These are phyloP conservation scores for Cavia aperea DNA, from an alignment of 2,113 vertebrate genomes.

Conservation along the genomic window DNA sequence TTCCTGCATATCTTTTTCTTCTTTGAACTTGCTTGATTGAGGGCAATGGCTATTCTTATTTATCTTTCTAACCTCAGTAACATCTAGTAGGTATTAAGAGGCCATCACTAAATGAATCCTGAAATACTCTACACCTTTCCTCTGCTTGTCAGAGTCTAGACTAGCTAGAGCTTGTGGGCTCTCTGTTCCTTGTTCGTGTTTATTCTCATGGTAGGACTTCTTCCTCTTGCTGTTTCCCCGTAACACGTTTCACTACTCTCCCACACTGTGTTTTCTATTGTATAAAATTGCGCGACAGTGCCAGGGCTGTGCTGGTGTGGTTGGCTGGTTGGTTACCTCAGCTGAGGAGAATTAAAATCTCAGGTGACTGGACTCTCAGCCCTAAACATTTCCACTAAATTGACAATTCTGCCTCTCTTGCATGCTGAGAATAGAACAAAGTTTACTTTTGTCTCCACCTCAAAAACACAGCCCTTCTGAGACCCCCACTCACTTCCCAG, in stretches of 20 bases:
- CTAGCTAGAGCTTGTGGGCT: not conserved
- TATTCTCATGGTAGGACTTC: not conserved
- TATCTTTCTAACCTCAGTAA: not conserved
- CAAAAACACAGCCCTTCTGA: not conserved
- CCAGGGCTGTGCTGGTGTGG: not conserved
- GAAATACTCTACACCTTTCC: not conserved
- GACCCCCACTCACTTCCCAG: not conserved
- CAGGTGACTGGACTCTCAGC: not conserved
- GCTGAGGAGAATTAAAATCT: slow-evolving; percentile 22
- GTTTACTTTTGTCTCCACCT: slow-evolving; percentile 23
- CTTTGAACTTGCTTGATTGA: slow-evolving; percentile 6
- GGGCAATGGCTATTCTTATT: slow-evolving; percentile 24
- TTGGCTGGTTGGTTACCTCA: slow-evolving; percentile 10
- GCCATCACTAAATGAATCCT: not conserved
- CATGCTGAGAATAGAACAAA: not conserved
- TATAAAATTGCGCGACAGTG: not conserved
- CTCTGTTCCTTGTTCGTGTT: not conserved
- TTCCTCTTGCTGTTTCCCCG: not conserved
- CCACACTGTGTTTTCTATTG: not conserved
- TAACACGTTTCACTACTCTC: not conserved
- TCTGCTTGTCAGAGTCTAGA: not conserved
- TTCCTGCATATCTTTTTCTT: slow-evolving; percentile 11
- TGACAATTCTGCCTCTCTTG: not conserved
- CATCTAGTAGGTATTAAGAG: not conserved
- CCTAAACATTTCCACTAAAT: not conserved